phyloP scores from a whole-genome alignment of 2,888 invertebrate genomes.

The Drosophila infuscata region DNA sequence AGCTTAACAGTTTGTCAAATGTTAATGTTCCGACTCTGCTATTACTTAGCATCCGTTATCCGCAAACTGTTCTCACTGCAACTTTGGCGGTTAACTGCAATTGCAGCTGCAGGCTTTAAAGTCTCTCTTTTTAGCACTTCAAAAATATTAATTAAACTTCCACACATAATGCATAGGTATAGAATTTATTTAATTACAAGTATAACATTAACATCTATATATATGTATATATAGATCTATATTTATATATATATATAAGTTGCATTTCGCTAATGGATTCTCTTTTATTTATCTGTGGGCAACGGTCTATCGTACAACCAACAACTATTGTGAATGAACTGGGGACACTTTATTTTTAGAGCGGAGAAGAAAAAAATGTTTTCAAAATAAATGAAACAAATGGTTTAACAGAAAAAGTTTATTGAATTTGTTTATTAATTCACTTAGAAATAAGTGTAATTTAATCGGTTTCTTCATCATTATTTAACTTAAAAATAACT shows the following conservation, averaged over 20 bases:
- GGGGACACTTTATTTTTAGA: conserved; percentile 9
- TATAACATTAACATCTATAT: conserved; percentile 79
- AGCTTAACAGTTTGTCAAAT: background rate
- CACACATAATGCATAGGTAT: conserved; percentile 68
- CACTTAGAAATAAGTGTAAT: conserved; percentile 77
- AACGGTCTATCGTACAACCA: conserved; percentile 50
- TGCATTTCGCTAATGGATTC: conserved; percentile 70
- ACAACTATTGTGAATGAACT: conserved; percentile 50
- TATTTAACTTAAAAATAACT: conserved; percentile 81
- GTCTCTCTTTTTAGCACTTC: background rate
- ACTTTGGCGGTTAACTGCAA: background rate
- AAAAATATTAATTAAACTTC: conserved; percentile 32
- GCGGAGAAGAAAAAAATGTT: conserved; percentile 3
- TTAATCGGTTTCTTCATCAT: conserved; percentile 74
- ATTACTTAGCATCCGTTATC: background rate
- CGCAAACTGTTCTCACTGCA: background rate
- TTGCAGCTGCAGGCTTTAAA: background rate
- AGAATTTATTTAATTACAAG: conserved; percentile 77
- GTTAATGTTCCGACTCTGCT: background rate
- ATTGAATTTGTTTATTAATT: conserved; percentile 69
- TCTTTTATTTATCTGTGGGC: conserved; percentile 36
- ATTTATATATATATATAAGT: conserved; percentile 47
- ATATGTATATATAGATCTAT: conserved; percentile 45
- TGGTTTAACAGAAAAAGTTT: conserved; percentile 64
- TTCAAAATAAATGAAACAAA: conserved; percentile 45